Conservation (phyloP, 2,888 invertebrate species). For the Dexiosoma caninum region DNA sequence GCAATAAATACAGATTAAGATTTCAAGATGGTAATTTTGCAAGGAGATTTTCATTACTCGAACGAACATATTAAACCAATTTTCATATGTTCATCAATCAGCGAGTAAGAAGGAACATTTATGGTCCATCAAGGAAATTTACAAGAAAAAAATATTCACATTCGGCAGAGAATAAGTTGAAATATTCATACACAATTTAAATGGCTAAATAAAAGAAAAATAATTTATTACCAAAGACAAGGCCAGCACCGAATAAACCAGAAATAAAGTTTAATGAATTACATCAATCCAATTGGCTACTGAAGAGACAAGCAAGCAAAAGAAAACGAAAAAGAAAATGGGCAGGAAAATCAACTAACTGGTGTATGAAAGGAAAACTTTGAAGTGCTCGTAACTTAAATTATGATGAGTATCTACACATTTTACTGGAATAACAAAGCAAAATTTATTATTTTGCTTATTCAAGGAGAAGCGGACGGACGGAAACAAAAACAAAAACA, state of each 20-base stretch:
- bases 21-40: not conserved
- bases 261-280: slow-evolving; percentile 16
- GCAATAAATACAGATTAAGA: not conserved
- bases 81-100: not conserved
- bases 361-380: slow-evolving; percentile 28
- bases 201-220: slow-evolving; percentile 67
- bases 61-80: not conserved
- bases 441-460: not conserved
- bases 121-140: not conserved
- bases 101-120: not conserved
- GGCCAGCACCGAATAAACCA: not conserved
- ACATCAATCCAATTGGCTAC: slow-evolving; percentile 41
- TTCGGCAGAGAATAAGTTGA: not conserved
- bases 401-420: not conserved
- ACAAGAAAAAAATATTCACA: not conserved
- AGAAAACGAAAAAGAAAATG: not conserved
- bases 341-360: slow-evolving; percentile 11
- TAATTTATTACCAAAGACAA: slow-evolving; percentile 71
- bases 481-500: not conserved
- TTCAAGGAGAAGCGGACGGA: not conserved
- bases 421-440: not conserved
- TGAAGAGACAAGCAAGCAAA: too few relatives aligned
- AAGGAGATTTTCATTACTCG: not conserved
- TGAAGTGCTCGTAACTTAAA: not conserved
- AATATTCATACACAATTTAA: slow-evolving; percentile 44